phyloP scores from a whole-genome alignment of 1,140 invertebrate genomes.

The Apolygus lucorum region DNA sequence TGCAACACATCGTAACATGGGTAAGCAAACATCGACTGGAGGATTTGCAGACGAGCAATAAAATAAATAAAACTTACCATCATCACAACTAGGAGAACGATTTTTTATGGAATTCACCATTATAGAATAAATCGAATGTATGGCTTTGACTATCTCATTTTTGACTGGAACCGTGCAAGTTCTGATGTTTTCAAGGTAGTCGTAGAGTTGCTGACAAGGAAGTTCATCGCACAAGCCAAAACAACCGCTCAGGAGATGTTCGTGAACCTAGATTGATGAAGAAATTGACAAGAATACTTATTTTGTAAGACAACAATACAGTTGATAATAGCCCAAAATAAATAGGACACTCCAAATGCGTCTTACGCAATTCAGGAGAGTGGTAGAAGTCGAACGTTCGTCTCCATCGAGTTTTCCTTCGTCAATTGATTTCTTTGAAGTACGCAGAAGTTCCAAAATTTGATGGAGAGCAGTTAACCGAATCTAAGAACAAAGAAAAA shows the following conservation, averaged over 20 bases:
- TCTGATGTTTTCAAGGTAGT: constrained; percentile 45
- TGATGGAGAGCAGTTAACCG: constrained; percentile 44
- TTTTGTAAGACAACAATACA: not conserved
- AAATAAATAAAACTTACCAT: no score
- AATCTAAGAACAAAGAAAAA: constrained; percentile 37
- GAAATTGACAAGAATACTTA: not conserved
- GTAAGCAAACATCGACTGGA: not conserved
- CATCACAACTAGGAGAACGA: constrained; percentile 26
- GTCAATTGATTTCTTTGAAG: constrained; percentile 36
- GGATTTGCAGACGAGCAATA: not conserved
- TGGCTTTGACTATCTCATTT: constrained; percentile 39
- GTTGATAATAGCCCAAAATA: no score
- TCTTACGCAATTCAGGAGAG: constrained; percentile 31
- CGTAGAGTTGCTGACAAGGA: constrained; percentile 38
- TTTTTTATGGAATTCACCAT: constrained; percentile 37
- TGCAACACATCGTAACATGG: constrained; percentile 27
- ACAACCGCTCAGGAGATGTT: constrained; percentile 50
- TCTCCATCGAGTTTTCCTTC: constrained; percentile 22
- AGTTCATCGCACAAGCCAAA: constrained; percentile 44
- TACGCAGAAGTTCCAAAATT: constrained; percentile 42
- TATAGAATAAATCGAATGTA: constrained; percentile 42
- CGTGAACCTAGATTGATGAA: constrained; percentile 43
- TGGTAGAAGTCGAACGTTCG: constrained; percentile 20
- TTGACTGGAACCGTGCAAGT: constrained; percentile 40
- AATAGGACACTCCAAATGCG: not conserved